A percentile compares a stretch with the other conserved stretches of the same genome.
Evolutionary conservation across 92 coral and sea anemone genomes (phyloP).

Genomic region (Montipora capitata): DNA sequence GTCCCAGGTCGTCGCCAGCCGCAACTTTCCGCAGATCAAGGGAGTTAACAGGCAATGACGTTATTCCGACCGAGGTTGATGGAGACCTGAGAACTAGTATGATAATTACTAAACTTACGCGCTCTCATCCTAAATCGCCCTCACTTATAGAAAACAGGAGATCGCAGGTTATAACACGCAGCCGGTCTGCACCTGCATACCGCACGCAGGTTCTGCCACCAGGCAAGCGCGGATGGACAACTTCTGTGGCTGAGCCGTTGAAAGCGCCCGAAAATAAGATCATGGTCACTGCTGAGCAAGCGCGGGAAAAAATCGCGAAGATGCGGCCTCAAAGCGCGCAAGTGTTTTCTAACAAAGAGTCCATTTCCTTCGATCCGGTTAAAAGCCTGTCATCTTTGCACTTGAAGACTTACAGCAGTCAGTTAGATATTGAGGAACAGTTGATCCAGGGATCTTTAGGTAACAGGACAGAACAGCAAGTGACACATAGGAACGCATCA

Average conservation of each 20-base stretch:
- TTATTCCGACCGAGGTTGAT: slow-evolving; percentile 62
- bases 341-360: slow-evolving; percentile 63
- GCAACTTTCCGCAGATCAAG: slow-evolving; percentile 62
- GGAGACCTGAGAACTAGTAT: slow-evolving; percentile 67
- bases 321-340: slow-evolving; percentile 93
- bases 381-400: slow-evolving; percentile 90
- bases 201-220: slow-evolving; percentile 85
- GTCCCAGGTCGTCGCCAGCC: slow-evolving; percentile 98
- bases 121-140: slow-evolving; percentile 76
- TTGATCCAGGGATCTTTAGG: slow-evolving; percentile 46
- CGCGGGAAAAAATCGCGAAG: slow-evolving; percentile 81
- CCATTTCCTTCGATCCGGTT: slow-evolving; percentile 77
- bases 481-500: slow-evolving; percentile 23
- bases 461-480: slow-evolving; percentile 6
- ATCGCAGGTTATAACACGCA: slow-evolving; percentile 78
- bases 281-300: slow-evolving; percentile 88
- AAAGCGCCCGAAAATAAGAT: slow-evolving; percentile 85
- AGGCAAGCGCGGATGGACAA: slow-evolving; percentile 93
- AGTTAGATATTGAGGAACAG: slow-evolving; percentile 77
- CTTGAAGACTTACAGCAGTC: slow-evolving; percentile 90
- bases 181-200: slow-evolving; percentile 91
- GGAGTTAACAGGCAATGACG: slow-evolving; percentile 41
- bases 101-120: slow-evolving; percentile 72
- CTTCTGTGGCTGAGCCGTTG: slow-evolving; percentile 81
- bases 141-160: slow-evolving; percentile 80